A percentile compares a stretch with the other conserved stretches of the same genome.
phyloP scores from a whole-genome alignment of 2,113 vertebrate species.

The Myotis yumanensis region DNA sequence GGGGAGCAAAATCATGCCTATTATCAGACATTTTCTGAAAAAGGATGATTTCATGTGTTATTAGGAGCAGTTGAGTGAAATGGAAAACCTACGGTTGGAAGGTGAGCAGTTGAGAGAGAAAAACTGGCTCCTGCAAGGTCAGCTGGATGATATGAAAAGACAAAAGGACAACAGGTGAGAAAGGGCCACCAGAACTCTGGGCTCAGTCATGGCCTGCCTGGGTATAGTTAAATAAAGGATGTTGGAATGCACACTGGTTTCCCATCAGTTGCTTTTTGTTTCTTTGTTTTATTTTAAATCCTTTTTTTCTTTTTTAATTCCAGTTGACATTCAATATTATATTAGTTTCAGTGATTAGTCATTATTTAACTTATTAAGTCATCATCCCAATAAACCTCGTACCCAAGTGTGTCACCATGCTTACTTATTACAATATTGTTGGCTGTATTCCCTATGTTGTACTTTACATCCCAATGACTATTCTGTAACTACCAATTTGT shows the following conservation, averaged over 20 bases:
- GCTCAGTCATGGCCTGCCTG: background rate
- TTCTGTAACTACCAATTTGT: background rate
- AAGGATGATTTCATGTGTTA: constrained; percentile 32
- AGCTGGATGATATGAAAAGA: constrained; percentile 79
- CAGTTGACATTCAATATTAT: background rate
- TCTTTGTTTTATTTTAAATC: background rate
- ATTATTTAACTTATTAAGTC: background rate
- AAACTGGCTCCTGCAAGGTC: constrained; percentile 88
- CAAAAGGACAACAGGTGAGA: constrained; percentile 78
- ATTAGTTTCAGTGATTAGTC: background rate
- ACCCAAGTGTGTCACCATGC: background rate
- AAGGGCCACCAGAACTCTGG: background rate
- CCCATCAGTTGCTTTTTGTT: background rate
- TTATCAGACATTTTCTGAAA: background rate
- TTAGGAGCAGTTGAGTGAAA: constrained; percentile 90
- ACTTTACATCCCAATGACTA: background rate
- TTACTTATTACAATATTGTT: background rate
- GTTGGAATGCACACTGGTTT: background rate
- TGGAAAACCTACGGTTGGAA: constrained; percentile 89
- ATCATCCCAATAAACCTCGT: background rate
- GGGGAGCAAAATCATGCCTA: background rate
- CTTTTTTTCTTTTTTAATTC: background rate
- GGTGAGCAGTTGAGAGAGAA: constrained; percentile 88
- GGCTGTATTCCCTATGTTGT: background rate
- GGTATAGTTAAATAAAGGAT: accelerated